Evolutionary conservation across 1,140 invertebrate genomes (phyloP).

Genomic region (Psilanteris sp.): DNA sequence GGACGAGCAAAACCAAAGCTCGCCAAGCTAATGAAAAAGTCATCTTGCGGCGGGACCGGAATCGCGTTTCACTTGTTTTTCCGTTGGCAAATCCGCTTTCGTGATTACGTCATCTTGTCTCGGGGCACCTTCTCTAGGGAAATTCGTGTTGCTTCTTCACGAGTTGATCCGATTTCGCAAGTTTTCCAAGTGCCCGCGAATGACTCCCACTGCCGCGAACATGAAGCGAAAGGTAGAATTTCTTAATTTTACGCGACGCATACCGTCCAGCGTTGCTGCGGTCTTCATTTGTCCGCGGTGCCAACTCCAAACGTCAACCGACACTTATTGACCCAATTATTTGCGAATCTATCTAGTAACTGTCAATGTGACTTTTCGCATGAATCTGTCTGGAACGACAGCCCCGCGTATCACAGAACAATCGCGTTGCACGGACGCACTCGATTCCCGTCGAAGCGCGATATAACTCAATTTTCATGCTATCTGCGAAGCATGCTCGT

Average conservation of each 20-base stretch:
- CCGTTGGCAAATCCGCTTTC: conserved; percentile 24
- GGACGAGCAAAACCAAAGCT: conserved; percentile 23
- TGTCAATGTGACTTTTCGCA: conserved; percentile 33
- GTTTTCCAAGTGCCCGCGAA: too few species aligned
- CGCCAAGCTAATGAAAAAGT: conserved; percentile 7
- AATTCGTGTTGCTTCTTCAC: conserved; percentile 16
- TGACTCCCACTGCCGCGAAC: neutral
- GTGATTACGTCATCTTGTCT: conserved; percentile 32
- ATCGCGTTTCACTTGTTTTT: conserved; percentile 28
- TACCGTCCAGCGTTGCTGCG: conserved; percentile 3
- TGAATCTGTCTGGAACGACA: conserved; percentile 26
- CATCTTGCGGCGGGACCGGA: conserved; percentile 31
- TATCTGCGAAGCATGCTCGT: conserved; percentile 47
- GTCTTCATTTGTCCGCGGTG: conserved; percentile 14
- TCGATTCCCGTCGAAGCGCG: conserved; percentile 39
- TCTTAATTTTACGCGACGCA: conserved; percentile 3
- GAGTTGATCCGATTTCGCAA: conserved; percentile 32
- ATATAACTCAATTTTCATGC: conserved; percentile 53
- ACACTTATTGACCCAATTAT: conserved; percentile 50
- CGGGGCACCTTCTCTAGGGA: conserved; percentile 5
- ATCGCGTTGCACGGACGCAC: conserved; percentile 33
- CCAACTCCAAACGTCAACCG: neutral
- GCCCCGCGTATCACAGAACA: conserved; percentile 39
- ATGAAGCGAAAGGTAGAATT: neutral
- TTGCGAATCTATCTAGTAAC: conserved; percentile 25